These are phyloP conservation scores for Bucorvus abyssinicus DNA, from an alignment of 2,797 vertebrate genomes.

Conservation along the genomic window DNA sequence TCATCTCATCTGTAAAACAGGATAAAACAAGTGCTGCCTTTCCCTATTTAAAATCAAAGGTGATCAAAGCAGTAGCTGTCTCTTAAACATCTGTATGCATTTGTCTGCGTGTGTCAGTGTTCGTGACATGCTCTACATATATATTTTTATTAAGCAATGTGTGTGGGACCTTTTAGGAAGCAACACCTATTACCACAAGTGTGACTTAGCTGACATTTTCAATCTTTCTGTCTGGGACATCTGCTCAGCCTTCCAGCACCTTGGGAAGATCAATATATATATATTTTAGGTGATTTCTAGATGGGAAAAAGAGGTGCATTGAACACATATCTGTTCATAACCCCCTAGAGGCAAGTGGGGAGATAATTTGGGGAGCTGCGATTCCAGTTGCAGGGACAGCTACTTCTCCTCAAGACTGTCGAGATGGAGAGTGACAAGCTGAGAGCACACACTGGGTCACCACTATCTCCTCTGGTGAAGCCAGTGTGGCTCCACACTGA, in stretches of 20 bases:
- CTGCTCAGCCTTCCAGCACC: neutral
- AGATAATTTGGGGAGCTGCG: accelerated
- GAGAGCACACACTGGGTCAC: neutral
- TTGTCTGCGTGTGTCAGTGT: neutral
- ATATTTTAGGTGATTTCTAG: neutral
- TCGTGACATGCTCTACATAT: accelerated
- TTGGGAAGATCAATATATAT: neutral
- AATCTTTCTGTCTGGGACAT: neutral
- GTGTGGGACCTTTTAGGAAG: neutral
- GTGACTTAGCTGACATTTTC: neutral
- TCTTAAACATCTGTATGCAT: neutral
- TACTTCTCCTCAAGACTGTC: neutral
- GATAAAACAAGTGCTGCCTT: neutral
- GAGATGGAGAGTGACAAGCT: neutral
- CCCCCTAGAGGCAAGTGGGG: neutral
- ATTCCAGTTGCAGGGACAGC: neutral
- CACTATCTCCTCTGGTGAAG: neutral
- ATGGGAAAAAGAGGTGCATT: accelerated
- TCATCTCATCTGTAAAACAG: neutral
- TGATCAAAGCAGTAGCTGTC: neutral
- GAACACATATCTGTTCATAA: neutral
- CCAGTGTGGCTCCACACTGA: neutral
- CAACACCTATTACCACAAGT: neutral
- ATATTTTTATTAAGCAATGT: neutral
- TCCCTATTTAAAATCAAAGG: neutral